These are phyloP conservation scores for Syngnathus typhle DNA, from an alignment of 2,113 vertebrate genomes.

Conservation along the genomic window DNA sequence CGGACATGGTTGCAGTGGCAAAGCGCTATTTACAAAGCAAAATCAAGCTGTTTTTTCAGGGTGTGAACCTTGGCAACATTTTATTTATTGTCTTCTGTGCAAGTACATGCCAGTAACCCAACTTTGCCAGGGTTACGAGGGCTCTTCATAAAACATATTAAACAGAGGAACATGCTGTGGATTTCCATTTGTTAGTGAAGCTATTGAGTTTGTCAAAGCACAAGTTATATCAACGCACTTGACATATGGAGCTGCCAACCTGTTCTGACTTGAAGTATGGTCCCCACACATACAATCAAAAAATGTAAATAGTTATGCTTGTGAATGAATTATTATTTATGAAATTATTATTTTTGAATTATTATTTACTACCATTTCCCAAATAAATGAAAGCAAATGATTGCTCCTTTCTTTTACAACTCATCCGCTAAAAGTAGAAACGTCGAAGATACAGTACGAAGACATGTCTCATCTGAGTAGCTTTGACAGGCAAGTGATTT, in stretches of 20 bases:
- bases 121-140: too few relatives aligned
- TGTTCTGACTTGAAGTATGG: background rate
- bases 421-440: constrained; percentile 30
- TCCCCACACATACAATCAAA: background rate
- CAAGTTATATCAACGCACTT: background rate
- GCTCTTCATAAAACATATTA: too few relatives aligned
- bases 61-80: too few relatives aligned
- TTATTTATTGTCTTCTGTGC: too few relatives aligned
- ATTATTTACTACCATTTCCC: background rate
- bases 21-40: too few relatives aligned
- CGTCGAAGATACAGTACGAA: constrained; percentile 44
- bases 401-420: constrained; percentile 35
- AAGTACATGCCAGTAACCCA: too few relatives aligned
- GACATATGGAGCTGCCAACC: background rate
- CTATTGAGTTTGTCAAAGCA: background rate
- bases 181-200: background rate
- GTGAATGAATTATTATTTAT: too few relatives aligned
- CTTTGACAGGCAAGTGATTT: constrained; percentile 66
- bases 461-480: constrained; percentile 61
- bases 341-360: too few relatives aligned
- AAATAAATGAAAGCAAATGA: constrained; percentile 30
- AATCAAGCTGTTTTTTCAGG: too few relatives aligned
- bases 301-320: too few relatives aligned
- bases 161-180: background rate
- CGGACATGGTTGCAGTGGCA: too few relatives aligned